phyloP scores from a whole-genome alignment of 2,797 vertebrate genomes.

The Sebastes vulpes region DNA sequence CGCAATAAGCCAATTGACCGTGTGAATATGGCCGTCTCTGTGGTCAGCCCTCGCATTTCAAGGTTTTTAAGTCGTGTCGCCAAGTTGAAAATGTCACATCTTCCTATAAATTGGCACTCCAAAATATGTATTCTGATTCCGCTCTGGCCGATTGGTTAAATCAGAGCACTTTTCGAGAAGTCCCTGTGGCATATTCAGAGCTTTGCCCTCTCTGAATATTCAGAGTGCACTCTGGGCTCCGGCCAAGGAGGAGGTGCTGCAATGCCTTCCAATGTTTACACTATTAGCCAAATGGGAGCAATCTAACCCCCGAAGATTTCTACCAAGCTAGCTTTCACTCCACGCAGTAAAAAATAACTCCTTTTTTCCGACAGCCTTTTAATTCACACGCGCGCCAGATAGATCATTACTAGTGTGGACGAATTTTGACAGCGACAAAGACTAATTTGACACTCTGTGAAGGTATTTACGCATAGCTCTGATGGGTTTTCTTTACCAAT shows the following conservation, averaged over 20 bases:
- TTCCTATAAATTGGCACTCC: neutral
- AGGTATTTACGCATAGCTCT: constrained; percentile 15
- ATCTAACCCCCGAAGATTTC: constrained; percentile 53
- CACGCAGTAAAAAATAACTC: constrained; percentile 47
- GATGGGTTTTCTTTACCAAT: constrained; percentile 15
- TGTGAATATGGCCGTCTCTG: constrained; percentile 2
- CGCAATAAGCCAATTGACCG: constrained; percentile 17
- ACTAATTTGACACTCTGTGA: constrained; percentile 9
- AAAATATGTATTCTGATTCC: neutral
- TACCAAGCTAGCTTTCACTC: constrained; percentile 31
- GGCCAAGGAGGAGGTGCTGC: constrained; percentile 56
- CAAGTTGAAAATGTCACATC: constrained; percentile 4
- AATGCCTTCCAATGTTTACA: constrained; percentile 63
- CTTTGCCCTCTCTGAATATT: constrained; percentile 54
- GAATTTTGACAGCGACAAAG: constrained; percentile 25
- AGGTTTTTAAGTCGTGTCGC: constrained; percentile 5
- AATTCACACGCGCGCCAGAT: constrained; percentile 22
- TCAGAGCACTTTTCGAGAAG: constrained; percentile 31
- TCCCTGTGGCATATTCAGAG: constrained; percentile 50
- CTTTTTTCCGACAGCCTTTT: constrained; percentile 26
- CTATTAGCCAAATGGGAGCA: constrained; percentile 56
- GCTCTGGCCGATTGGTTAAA: constrained; percentile 24
- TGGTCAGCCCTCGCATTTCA: neutral
- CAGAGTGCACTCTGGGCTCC: constrained; percentile 36
- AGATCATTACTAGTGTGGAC: constrained; percentile 39